Conservation (phyloP, 2,113 vertebrate genomes). For the Pelecanoides urinatrix region DNA sequence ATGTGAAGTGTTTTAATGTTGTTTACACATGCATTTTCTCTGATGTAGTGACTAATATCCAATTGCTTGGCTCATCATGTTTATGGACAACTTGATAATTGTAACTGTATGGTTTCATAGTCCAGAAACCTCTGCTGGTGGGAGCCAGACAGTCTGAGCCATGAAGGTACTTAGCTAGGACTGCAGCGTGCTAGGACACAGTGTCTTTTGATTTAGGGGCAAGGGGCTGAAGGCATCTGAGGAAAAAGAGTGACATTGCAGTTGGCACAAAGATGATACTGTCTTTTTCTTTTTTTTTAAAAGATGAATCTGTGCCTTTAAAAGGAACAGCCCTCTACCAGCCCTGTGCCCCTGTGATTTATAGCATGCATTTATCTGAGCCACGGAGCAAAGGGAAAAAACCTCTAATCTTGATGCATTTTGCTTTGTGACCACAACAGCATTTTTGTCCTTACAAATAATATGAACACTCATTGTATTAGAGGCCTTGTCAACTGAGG, state of each 20-base stretch:
- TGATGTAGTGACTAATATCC: background rate
- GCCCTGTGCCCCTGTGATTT: background rate
- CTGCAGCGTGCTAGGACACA: background rate
- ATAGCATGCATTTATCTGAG: background rate
- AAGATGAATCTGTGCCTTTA: background rate
- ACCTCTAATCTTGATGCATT: background rate
- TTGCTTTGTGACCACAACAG: background rate
- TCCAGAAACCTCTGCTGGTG: background rate
- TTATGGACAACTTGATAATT: background rate
- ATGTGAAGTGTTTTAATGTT: background rate
- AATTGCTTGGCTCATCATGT: background rate
- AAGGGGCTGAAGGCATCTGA: background rate
- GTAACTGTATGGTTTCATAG: background rate
- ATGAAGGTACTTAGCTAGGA: background rate
- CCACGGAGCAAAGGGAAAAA: background rate
- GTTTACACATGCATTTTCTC: background rate
- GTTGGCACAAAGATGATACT: background rate
- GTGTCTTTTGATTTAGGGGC: background rate
- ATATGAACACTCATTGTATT: background rate
- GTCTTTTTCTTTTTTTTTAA: background rate
- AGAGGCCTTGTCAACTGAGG: background rate
- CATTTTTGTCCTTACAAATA: background rate
- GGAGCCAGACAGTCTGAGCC: background rate
- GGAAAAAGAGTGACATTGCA: background rate
- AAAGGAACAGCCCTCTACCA: conserved; percentile 1